Evolutionary conservation across 2,888 invertebrate genomes (phyloP).

Genomic region (Hypercompe scribonia): DNA sequence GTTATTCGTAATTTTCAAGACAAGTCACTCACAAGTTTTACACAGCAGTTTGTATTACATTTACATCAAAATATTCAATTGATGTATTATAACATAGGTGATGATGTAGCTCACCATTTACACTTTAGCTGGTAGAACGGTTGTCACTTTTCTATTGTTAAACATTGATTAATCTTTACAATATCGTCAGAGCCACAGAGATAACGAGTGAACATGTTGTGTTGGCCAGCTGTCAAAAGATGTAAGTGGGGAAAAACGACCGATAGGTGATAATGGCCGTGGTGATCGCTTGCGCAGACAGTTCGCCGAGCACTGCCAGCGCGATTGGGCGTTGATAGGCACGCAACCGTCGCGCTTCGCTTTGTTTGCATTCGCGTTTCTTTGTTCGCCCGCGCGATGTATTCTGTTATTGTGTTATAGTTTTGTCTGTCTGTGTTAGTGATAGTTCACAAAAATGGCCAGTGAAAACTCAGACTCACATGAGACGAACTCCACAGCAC

Average conservation of each 20-base stretch:
- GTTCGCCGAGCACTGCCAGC: conserved; percentile 53
- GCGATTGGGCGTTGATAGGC: conserved; percentile 60
- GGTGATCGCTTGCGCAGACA: conserved; percentile 49
- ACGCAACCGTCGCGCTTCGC: conserved; percentile 50
- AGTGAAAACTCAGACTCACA: conserved; percentile 76
- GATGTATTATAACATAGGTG: background rate
- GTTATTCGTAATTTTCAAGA: background rate
- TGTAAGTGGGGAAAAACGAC: conserved; percentile 74
- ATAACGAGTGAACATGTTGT: conserved; percentile 38
- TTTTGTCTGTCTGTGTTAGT: conserved; percentile 59
- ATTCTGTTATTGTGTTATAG: conserved; percentile 50
- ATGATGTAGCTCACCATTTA: background rate
- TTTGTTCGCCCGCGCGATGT: conserved; percentile 70
- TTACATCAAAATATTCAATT: background rate
- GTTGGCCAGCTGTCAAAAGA: conserved; percentile 57
- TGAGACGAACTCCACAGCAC: conserved; percentile 75
- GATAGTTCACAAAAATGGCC: conserved; percentile 68
- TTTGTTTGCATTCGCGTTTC: conserved; percentile 77
- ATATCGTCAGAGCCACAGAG: conserved; percentile 30
- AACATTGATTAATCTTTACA: background rate
- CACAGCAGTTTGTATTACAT: background rate
- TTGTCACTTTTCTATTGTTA: background rate
- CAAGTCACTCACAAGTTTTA: background rate
- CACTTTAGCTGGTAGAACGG: background rate
- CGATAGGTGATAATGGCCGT: conserved; percentile 64